Evolutionary conservation across 35 echinoderm and acorn worm genomes (phyloP).

Genomic region (Apostichopus parvimensis): DNA sequence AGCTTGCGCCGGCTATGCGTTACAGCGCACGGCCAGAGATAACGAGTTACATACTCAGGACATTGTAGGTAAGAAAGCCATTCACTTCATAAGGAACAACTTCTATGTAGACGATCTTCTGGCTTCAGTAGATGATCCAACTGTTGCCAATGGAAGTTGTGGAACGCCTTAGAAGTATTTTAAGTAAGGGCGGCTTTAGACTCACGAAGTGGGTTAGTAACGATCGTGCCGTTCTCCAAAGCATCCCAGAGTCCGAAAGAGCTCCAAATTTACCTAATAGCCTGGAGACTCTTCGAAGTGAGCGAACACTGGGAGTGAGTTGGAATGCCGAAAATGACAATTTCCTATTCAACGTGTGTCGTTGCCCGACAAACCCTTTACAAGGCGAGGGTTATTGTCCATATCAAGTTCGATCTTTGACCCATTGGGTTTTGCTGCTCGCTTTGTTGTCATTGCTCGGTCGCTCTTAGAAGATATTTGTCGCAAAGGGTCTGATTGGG

Average conservation of each 20-base stretch:
- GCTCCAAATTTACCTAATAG: conserved; percentile 29
- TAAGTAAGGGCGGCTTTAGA: conserved; percentile 64
- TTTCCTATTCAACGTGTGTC: conserved; percentile 29
- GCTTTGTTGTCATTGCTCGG: conserved; percentile 53
- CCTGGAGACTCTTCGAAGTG: background rate
- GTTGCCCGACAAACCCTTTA: conserved; percentile 50
- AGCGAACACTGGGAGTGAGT: conserved; percentile 60
- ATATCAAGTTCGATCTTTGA: conserved; percentile 65
- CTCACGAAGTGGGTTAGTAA: conserved; percentile 83
- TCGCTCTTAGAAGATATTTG: conserved; percentile 53
- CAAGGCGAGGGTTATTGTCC: conserved; percentile 57
- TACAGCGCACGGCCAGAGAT: conserved; percentile 7
- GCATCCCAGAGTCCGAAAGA: conserved; percentile 64
- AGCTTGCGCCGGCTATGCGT: conserved; percentile 45
- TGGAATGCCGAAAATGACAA: conserved; percentile 53
- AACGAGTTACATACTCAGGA: background rate
- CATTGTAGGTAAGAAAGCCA: conserved; percentile 7
- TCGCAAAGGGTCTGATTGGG: conserved; percentile 52
- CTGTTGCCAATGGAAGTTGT: conserved; percentile 50
- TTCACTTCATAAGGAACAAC: conserved; percentile 38
- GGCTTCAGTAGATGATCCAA: conserved; percentile 27
- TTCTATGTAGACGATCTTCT: conserved; percentile 69
- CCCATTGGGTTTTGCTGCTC: conserved; percentile 56
- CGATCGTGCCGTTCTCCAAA: conserved; percentile 50
- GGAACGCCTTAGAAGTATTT: conserved; percentile 28